Percentiles rank a stretch among this genome's conserved stretches.
phyloP scores from a whole-genome alignment of 2,797 vertebrate species.

The Coendou prehensilis region DNA sequence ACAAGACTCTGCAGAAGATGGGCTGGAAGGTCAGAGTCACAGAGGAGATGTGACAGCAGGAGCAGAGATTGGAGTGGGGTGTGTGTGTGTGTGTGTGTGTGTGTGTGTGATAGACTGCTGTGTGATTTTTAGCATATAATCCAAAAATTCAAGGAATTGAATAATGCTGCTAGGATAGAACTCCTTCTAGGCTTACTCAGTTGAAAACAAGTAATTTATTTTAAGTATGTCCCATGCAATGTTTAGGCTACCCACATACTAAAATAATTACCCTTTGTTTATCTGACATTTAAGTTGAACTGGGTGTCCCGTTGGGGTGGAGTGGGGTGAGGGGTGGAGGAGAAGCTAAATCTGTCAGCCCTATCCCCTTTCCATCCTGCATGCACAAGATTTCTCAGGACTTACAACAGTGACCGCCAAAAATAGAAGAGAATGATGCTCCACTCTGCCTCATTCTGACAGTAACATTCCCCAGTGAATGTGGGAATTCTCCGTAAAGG shows the following conservation, averaged over 20 bases:
- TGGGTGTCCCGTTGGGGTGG: not conserved
- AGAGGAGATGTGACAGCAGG: not conserved
- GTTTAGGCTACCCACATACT: not conserved
- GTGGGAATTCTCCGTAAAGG: not conserved
- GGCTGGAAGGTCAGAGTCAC: not conserved
- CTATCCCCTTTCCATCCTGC: not conserved
- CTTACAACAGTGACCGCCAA: not conserved
- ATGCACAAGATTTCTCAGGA: not conserved
- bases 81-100: not conserved
- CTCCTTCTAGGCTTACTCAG: not conserved
- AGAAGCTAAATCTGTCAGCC: not conserved
- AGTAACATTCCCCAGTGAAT: slow-evolving; percentile 5
- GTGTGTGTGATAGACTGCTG: not conserved
- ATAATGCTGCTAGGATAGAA: slow-evolving; percentile 11
- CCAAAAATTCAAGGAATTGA: slow-evolving; percentile 10
- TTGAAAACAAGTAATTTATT: not conserved
- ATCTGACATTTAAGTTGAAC: not conserved
- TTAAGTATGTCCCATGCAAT: not conserved
- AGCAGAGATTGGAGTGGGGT: not conserved
- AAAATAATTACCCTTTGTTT: slow-evolving; percentile 1
- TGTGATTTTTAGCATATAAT: not conserved
- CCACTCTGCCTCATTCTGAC: not conserved
- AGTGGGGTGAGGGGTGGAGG: no score
- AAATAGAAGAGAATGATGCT: not conserved
- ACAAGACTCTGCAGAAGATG: not conserved